phyloP scores from a whole-genome alignment of 2,113 vertebrate genomes.

The Recurvirostra avosetta region DNA sequence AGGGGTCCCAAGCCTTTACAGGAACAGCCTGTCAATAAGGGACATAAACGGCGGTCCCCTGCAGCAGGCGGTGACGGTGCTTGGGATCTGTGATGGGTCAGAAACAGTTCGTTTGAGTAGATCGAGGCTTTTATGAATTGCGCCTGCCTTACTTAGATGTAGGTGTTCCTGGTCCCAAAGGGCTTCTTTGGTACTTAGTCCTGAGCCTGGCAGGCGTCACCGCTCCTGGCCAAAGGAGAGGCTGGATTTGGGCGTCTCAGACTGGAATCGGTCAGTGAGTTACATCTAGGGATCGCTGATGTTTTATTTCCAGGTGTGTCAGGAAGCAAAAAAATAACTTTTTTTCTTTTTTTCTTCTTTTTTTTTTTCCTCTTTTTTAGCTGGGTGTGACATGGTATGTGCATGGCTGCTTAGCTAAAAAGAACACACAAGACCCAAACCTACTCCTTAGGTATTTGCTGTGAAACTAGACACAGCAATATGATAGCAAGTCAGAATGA shows the following conservation, averaged over 20 bases:
- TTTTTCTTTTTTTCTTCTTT: not conserved
- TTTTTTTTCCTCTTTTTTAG: not conserved
- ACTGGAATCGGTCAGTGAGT: not conserved
- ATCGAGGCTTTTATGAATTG: not conserved
- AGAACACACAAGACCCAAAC: not conserved
- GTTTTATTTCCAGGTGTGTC: slow-evolving; percentile 24
- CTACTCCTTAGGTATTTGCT: slow-evolving; percentile 26
- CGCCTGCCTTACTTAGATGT: not conserved
- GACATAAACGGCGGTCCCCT: not conserved
- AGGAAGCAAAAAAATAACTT: not conserved
- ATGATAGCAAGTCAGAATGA: not conserved
- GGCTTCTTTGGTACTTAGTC: not conserved
- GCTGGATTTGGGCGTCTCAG: not conserved
- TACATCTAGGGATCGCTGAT: not conserved
- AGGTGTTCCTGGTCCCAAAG: not conserved
- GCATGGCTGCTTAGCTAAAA: not conserved
- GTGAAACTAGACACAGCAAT: slow-evolving; percentile 5
- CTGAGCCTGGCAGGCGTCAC: slow-evolving; percentile 14
- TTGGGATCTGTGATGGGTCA: slow-evolving; percentile 19
- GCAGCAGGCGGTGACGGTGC: not conserved
- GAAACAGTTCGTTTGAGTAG: not conserved
- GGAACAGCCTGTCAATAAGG: slow-evolving; percentile 5
- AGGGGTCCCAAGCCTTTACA: not conserved
- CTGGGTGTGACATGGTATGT: not conserved
- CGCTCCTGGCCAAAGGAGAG: not conserved